Base-by-base conservation (phyloP, 2,888 invertebrate species). In the Syrista parreyssii region DNA sequence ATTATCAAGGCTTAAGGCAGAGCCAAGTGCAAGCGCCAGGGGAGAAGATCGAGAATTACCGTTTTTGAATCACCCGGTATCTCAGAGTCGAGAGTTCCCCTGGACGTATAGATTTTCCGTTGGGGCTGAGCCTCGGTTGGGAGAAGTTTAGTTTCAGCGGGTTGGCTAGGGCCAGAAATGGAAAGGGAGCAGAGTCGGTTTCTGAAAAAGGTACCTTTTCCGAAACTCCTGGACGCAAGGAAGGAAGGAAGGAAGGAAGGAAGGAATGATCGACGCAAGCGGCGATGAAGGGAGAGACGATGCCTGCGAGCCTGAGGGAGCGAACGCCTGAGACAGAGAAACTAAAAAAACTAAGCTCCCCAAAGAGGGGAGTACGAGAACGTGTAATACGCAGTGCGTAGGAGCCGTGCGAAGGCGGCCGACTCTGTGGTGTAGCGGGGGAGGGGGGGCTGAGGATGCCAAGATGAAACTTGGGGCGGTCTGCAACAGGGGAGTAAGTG, bases 71-170 rank as follows among this genome's bases (percentile, higher is more conserved):
- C 83, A 79, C 77, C 80, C 86, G 76, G 84, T 85, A 86, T 78
- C 69, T 68, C 75, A 72, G 79, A 32, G 77, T 76, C 76, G 68
- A 75, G 75, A 76, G 81, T 80, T 77, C 79, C 82, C 82, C 83
- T 84, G 84, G 82, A 76, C 82, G 85, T 88, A 88, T 87, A 86
- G 86, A 88, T 88, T 89, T 88, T 88, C 87, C 84, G 85, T 86
- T 85, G 85, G 84, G 79, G 83, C 84, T 81, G 79, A 82, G 85
- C 84, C 83, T 85, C 82, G 83, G 83, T 85, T 81, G 83, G 82
- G 78, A 83, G 84, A 77, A 82, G 80, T 87, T 85, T 79, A 79
- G 83, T 82, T 83, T 80, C 77, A 80, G 81, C 23, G 69, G 75
- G 69, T 55, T 55, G 55, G 23, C 23, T 55, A 55, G 55, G 55